These are phyloP conservation scores for Mustela lutreola DNA, from an alignment of 2,113 vertebrate genomes.

Conservation along the genomic window DNA sequence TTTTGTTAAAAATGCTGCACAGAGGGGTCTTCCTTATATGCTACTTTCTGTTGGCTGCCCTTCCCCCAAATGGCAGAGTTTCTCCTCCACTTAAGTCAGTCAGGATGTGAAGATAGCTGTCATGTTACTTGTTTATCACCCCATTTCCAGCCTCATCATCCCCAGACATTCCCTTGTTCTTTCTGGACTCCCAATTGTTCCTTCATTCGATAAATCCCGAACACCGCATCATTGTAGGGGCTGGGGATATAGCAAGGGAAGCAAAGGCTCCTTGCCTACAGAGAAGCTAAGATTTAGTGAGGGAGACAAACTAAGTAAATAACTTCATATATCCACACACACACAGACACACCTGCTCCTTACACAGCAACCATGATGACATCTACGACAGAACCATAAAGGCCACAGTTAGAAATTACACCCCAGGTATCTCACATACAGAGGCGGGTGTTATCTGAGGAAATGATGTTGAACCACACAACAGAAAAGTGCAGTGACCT, in stretches of 20 bases:
- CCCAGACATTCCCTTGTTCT: background rate
- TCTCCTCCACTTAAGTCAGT: background rate
- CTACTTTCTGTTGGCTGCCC: background rate
- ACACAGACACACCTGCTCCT: background rate
- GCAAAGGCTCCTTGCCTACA: background rate
- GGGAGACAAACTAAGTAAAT: background rate
- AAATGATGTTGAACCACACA: no score
- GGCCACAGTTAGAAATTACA: background rate
- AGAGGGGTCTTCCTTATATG: background rate
- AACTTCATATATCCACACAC: background rate
- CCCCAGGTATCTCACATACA: background rate
- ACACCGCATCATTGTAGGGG: background rate
- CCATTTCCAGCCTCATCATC: background rate
- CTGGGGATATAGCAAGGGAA: background rate
- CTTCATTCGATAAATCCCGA: background rate
- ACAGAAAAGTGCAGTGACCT: background rate
- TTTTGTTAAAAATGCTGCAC: background rate
- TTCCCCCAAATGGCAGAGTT: background rate
- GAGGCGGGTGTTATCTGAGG: background rate
- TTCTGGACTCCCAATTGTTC: background rate
- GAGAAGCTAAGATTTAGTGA: background rate
- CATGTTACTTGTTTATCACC: background rate
- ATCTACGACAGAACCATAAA: background rate
- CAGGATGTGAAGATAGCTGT: background rate
- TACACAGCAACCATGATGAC: background rate